Evolutionary conservation across 2,797 vertebrate species (phyloP), one percentile per base, ranked within the genome.

Genomic region (Melanotaenia parkinsoni): DNA sequence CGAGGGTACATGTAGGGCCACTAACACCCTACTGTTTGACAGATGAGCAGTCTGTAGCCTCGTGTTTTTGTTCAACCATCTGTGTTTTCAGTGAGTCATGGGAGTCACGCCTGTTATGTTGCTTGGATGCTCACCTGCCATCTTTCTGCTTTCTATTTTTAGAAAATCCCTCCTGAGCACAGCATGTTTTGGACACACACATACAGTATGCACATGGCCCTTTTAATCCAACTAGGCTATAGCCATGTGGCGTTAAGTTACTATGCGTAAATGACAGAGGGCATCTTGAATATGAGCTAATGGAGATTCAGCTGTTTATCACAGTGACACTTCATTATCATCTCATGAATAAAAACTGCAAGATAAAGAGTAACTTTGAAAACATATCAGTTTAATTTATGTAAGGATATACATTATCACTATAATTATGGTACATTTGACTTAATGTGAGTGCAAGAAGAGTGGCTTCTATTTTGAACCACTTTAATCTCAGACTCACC

Each of bases 1-100:
- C 6, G n/a, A 18, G 58, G 50, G 74, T 79, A 43, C 56, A 72
- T n/a, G 40, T 38, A 72, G 69, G 68, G 73, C 56, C 78, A 35
- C 63, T 33, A 45, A 76, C 58, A 16, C 70, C 73, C 73, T 9
- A n/a, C 77, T 63, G 64, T 61, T 69, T 81, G 74, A 80, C 86
- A 87, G 82, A 88, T 37, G 67, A 83, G 67, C 74, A 38, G 74
- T 86, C 76, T 77, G 76, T 56, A 45, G 57, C 63, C 70, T 56
- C 63, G 3, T 58, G 65, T 74, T 76, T 76, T 79, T 53, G 53
- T 67, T 63, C 26, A 24, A 33, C 85, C 89, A 86, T 91, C 86
- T 91, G 90, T 61, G 78, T 79, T 50, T 66, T 74, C 12, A 74
- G 60, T 89, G 85, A 89, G 59, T 91, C 90, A 89, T 38, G 69